Conservation (phyloP, 2,888 invertebrate genomes). For the Ditylenchus weischeri region DNA sequence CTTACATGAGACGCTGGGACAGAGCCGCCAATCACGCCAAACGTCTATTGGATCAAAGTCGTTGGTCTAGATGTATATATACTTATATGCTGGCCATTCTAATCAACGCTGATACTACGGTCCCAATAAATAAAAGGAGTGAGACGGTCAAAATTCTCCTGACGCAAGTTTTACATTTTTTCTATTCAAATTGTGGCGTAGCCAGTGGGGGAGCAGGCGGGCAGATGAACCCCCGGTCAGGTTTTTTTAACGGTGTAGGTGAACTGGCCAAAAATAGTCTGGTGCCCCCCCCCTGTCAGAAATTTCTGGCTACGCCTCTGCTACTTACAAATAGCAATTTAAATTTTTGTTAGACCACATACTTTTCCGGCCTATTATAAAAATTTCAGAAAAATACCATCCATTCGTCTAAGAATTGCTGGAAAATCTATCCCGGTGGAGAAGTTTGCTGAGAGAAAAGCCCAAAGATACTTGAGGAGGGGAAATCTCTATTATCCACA, state of each 20-base stretch:
- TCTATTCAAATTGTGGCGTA: background rate
- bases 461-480: constrained; percentile 75
- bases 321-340: no score
- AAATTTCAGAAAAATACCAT: constrained; percentile 71
- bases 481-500: constrained; percentile 75
- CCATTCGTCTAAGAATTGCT: constrained; percentile 81
- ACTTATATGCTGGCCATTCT: constrained; percentile 83
- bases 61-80: constrained; percentile 81
- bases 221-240: no score
- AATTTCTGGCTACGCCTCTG: no score
- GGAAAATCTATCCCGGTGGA: constrained; percentile 95
- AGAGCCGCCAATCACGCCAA: constrained; percentile 55
- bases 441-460: constrained; percentile 85
- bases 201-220: no score
- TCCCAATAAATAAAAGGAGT: constrained; percentile 14
- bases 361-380: constrained; percentile 4
- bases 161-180: background rate
- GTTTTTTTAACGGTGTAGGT: no score
- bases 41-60: constrained; percentile 76
- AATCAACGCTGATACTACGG: constrained; percentile 62
- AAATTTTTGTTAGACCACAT: no score
- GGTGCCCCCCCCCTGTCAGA: no score
- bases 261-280: no score
- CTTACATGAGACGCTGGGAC: constrained; percentile 49
- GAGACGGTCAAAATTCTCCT: background rate